Evolutionary conservation across 2,113 vertebrate species (phyloP), one percentile per base, ranked within the genome.

Genomic region (Paedocypris sp.): DNA sequence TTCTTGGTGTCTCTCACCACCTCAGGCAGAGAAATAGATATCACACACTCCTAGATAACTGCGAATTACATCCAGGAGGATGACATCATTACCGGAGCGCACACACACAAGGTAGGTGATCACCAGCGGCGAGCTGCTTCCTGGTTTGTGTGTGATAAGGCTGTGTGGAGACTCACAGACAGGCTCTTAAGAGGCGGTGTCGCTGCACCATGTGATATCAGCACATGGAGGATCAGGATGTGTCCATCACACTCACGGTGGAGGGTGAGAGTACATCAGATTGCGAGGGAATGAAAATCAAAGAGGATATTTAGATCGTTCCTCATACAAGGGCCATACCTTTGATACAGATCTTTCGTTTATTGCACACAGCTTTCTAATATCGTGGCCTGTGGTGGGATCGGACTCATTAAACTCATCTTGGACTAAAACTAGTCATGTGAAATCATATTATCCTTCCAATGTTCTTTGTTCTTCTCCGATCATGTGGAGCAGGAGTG

Each of bases 1-100:
- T 32, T 57, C 48, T 54, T n/a, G 15, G 43, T 42, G 43, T 56
- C 59, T 56, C 8, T 25, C 23, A 32, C 36, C 38, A 47, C 26
- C 50, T 28, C 48, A 13, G 59, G 42, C 42, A 49, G 42, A 51
- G 29, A 56, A 63, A 66, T 61, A 64, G 39, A 51, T 67, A 67
- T 64, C 64, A 67, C 69, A 67, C 60, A 71, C 36, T 51, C 5
- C n/a, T 20, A 64, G 60, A 68, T 71, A 64, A 64, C 54, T 71
- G 65, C 50, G 43, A 64, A 68, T 71, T 67, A 68, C 64, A 60
- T 64, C 60, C 48, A 43, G 28, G 46, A 67, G 61, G 61, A 71
- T 68, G 65, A 68, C 69, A 71, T 68, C 56, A 68, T 71, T 64
- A 68, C 47, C 45, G 54, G 46, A 29, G 35, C 6, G 43, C 45